Base-by-base conservation (phyloP, 2,797 vertebrate genomes). In the Hybognathus amarus region DNA sequence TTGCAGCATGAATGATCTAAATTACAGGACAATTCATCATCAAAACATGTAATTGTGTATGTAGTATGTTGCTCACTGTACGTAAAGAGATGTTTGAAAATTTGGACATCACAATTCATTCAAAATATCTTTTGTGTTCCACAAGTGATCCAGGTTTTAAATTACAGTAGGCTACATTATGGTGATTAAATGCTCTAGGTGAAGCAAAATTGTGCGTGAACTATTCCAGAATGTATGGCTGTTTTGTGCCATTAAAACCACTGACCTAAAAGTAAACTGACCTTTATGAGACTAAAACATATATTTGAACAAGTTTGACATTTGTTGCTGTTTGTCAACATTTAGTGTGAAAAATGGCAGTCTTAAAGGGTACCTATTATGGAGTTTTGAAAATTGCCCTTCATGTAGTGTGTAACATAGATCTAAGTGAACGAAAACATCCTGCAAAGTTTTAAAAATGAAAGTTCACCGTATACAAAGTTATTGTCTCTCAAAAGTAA, bases 321-420 rank as follows among this genome's bases (percentile, higher is more conserved):
- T 73, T 63, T 73, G 79, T 73, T 81, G 79, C 54, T 38, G 40
- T 73, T 73, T 81, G 69, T 73, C 42, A 73, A 36, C 68, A 50
- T 71, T 74, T 64, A 64, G 56, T 7, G 15, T 74, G 42, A 82
- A 82, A 77, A 83, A 77, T 22, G 18, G 68, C 36, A 52, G 63
- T 33, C 50, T 77, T 61, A n/a, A n/a, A n/a, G n/a, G n/a, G n/a
- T n/a, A n/a, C n/a, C n/a, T n/a, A n/a, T n/a, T n/a, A n/a, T n/a
- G n/a, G n/a, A n/a, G n/a, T n/a, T n/a, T n/a, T n/a, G n/a, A n/a
- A n/a, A n/a, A n/a, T n/a, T n/a, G n/a, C n/a, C n/a, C n/a, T n/a
- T n/a, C n/a, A n/a, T n/a, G n/a, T n/a, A n/a, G n/a, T n/a, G n/a
- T n/a, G n/a, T n/a, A n/a, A n/a, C n/a, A n/a, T n/a, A n/a, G n/a